phyloP scores from a whole-genome alignment of 2,797 vertebrate genomes.

The Danio kyathit region DNA sequence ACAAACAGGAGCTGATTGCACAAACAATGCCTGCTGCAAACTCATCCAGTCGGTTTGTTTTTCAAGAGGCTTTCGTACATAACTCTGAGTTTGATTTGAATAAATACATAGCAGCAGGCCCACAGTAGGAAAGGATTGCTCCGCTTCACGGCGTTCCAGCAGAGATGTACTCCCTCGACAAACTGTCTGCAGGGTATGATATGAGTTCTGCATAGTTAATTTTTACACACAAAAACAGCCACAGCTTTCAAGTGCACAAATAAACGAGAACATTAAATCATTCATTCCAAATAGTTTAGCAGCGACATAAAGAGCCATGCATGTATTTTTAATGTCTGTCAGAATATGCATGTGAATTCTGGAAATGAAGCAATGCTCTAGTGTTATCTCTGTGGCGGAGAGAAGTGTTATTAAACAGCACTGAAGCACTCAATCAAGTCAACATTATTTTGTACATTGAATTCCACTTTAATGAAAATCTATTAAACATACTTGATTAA shows the following conservation, averaged over 20 bases:
- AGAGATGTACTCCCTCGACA: constrained; percentile 39
- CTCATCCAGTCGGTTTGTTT: constrained; percentile 35
- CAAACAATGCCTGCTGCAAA: constrained; percentile 35
- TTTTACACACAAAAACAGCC: constrained; percentile 29
- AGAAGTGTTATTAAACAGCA: not conserved
- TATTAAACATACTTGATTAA: too few relatives aligned
- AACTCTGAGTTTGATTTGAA: constrained; percentile 41
- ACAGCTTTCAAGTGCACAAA: constrained; percentile 17
- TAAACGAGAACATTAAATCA: constrained; percentile 7
- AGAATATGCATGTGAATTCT: not conserved
- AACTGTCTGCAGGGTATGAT: constrained; percentile 31
- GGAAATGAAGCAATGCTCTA: not conserved
- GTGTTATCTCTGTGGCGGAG: not conserved
- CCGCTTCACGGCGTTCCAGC: constrained; percentile 29
- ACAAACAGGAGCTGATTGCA: constrained; percentile 35
- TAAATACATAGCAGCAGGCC: constrained; percentile 17
- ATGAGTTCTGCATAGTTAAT: constrained; percentile 34
- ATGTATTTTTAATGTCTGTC: constrained; percentile 12
- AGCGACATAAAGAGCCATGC: not conserved
- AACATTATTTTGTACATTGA: too few relatives aligned
- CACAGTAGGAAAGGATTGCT: constrained; percentile 10
- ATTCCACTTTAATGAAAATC: too few relatives aligned
- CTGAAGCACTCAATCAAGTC: too few relatives aligned
- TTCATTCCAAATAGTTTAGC: not conserved
- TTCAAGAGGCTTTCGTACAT: constrained; percentile 26